A percentile compares a stretch with the other conserved stretches of the same genome.
Conservation (phyloP, 2,797 vertebrate species). For the Scyliorhinus canicula region DNA sequence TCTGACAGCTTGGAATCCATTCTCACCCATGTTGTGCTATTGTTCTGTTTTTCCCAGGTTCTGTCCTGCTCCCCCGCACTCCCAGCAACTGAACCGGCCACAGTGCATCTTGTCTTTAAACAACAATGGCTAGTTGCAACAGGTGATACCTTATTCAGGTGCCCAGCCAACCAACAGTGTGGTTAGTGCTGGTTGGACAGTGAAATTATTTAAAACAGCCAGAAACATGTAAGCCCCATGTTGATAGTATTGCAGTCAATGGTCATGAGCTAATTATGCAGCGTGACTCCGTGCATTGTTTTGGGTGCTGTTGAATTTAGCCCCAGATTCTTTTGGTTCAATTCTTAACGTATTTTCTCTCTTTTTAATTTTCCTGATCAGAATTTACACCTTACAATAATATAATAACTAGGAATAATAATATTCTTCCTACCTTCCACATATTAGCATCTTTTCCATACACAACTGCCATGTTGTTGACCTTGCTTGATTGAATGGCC, state of each 20-base stretch:
- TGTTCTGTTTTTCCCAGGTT: neutral
- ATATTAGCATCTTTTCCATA: constrained; percentile 90
- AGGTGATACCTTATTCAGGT: neutral
- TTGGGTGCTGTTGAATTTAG: neutral
- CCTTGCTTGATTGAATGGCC: constrained; percentile 71
- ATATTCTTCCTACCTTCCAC: constrained; percentile 81
- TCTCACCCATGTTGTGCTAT: neutral
- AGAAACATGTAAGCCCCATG: neutral
- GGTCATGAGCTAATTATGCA: neutral
- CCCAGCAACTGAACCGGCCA: too few species aligned
- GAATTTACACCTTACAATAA: neutral
- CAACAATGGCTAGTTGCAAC: neutral
- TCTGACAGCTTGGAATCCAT: neutral
- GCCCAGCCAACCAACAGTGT: neutral
- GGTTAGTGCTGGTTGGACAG: neutral
- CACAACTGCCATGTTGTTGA: constrained; percentile 83
- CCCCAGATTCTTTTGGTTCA: neutral
- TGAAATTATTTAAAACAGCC: neutral
- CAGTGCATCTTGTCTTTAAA: neutral
- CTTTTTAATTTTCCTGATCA: neutral
- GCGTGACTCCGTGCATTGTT: neutral
- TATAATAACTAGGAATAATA: neutral
- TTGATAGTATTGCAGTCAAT: neutral
- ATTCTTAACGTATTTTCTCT: neutral
- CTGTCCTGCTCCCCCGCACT: neutral